These are phyloP conservation scores for Euphonia xanthogaster DNA, from an alignment of 2,797 vertebrate species.

Conservation along the genomic window DNA sequence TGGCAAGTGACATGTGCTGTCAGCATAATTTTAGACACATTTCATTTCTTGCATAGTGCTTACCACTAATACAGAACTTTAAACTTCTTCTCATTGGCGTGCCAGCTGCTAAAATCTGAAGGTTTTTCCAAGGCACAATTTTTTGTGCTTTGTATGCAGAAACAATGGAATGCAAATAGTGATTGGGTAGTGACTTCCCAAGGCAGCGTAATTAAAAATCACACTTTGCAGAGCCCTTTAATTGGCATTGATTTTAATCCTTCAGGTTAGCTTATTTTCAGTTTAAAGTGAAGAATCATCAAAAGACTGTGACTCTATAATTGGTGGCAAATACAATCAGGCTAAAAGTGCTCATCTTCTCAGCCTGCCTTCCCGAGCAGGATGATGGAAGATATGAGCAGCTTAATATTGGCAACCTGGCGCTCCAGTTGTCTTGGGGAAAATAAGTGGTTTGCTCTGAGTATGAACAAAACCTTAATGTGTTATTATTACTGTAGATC, in stretches of 20 bases:
- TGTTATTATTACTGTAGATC: neutral
- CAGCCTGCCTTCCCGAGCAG: neutral
- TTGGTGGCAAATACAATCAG: conserved; percentile 17
- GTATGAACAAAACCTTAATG: conserved; percentile 1
- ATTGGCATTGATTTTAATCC: neutral
- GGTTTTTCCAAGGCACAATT: neutral
- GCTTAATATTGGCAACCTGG: conserved; percentile 21
- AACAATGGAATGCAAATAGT: neutral
- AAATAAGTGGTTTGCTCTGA: neutral
- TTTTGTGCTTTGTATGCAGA: neutral
- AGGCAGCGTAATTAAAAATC: conserved; percentile 20
- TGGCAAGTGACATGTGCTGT: neutral
- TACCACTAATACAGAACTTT: neutral
- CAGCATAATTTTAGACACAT: neutral
- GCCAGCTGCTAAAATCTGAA: neutral
- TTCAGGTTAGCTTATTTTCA: neutral
- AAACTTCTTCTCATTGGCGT: neutral
- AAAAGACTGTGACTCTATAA: neutral
- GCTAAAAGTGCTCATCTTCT: neutral
- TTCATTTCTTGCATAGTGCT: neutral
- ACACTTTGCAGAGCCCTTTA: neutral
- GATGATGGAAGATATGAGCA: conserved; percentile 1
- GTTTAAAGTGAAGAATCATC: neutral
- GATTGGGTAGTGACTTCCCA: neutral
- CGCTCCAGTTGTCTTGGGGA: conserved; percentile 26